These are phyloP conservation scores for Drosophila crucigera DNA, from an alignment of 2,888 invertebrate species.

Conservation along the genomic window DNA sequence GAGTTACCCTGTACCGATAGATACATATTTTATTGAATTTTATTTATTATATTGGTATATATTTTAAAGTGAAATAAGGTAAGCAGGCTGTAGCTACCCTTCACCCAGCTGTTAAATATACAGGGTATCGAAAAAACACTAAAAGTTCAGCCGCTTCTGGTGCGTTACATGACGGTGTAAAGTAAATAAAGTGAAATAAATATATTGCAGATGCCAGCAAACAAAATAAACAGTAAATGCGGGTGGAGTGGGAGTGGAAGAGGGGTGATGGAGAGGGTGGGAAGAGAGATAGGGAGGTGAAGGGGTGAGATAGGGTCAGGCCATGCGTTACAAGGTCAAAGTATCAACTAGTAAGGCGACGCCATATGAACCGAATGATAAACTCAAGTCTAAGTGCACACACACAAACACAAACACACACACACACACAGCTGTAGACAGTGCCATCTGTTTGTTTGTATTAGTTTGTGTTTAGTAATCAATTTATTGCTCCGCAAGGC, in stretches of 20 bases:
- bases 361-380: constrained; percentile 74
- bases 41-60: neutral
- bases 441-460: constrained; percentile 38
- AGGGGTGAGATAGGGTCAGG: constrained; percentile 10
- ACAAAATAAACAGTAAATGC: constrained; percentile 32
- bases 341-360: constrained; percentile 69
- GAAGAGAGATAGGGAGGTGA: neutral
- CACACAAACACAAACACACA: constrained; percentile 12
- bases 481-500: constrained; percentile 72
- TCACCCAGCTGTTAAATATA: neutral
- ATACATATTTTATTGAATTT: neutral
- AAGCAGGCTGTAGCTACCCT: no score
- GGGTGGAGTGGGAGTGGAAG: neutral
- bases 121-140: constrained; percentile 25
- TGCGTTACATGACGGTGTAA: constrained; percentile 57
- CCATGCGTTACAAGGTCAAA: constrained; percentile 72
- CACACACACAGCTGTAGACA: neutral
- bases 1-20: neutral
- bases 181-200: constrained; percentile 68
- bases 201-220: constrained; percentile 75
- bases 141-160: constrained; percentile 17
- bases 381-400: constrained; percentile 37
- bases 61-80: no score
- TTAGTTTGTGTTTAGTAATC: constrained; percentile 70
- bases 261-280: neutral